Base-by-base conservation (phyloP, 2,797 vertebrate genomes). In the Dipus sagitta region DNA sequence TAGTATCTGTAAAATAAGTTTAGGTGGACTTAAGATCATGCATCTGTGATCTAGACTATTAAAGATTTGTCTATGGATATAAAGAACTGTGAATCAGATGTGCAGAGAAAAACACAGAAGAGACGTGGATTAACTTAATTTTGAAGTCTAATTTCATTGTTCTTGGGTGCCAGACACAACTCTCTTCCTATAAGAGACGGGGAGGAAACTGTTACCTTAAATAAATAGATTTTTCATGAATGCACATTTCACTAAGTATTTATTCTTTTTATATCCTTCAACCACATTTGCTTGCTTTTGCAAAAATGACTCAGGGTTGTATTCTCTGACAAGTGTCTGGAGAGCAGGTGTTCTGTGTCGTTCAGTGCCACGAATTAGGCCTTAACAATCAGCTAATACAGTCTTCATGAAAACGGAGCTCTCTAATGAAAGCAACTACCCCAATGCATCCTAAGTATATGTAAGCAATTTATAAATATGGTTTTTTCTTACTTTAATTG, bases 221-320 rank as follows among this genome's bases (percentile, higher is more conserved):
- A 83, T 74, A 52, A 77, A 76, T 52, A 78, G n/a, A 68, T 20
- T 72, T 95, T 62, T 78, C 76, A 72, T 32, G 32, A 85, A 90
- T 54, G 15, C n/a, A 67, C 20, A 82, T 67, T 87, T 71, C 8
- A 30, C 6, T 30, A 26, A 32, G 3, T 30, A 77, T 62, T 93
- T 60, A 67, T 28, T 88, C 47, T 23, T 83, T 83, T 81, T 78
- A 58, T 91, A 82, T 71, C 21, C n/a, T 71, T 92, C 26, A 52
- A 68, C 26, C 52, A 93, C 89, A 26, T 84, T 92, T 85, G 2
- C 38, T 93, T 93, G 47, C 13, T 84, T 87, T 90, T 92, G 70
- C 32, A 79, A 13, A 18, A 77, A 52, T 86, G 64, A 68, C 3
- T n/a, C 11, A 20, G 47, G 32, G 6, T 71, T 90, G 72, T 23